Evolutionary conservation across 2,797 vertebrate species (phyloP), one percentile per base, ranked within the genome.

Genomic region (Pelochelys cantorii): DNA sequence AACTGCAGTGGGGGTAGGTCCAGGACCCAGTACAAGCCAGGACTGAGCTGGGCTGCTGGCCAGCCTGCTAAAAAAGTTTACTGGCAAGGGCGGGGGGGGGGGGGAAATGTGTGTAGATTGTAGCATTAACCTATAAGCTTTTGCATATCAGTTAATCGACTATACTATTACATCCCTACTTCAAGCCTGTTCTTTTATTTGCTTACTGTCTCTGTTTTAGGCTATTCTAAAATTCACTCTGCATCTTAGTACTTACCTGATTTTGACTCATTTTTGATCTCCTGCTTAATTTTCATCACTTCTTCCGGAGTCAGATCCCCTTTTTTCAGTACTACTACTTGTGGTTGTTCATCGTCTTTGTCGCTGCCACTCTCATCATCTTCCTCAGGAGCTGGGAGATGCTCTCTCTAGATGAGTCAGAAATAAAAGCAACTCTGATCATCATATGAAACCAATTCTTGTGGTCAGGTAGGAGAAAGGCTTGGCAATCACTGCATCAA

Each of bases 271-370:
- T 88, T 97, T 71, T 96, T 97, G 13, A 94, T 96, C 52, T 98
- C 97, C 37, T 95, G 96, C 95, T 99, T 99, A 77, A 99, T 97
- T 94, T 98, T 98, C 97, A 98, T 98, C 34, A 98, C 99, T 79
- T 99, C 99, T 53, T 99, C 99, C 0, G 97, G 98, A 29, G 98
- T 98, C 91, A 99, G 96, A 92, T 99, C 99, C 78, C 99, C 99
- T 62, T 98, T 98, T 94, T 98, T 98, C 74, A 99, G 96, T 4
- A 99, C 98, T 15, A 99, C 99, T 31, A 99, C 98, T 86, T 99
- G 99, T 27, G 99, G 99, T 82, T 98, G 97, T 95, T 99, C 99
- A 78, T 99, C 99, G 82, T 99, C 99, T 1, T 96, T 98, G 92
- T 99, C 99, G 79, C 99, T 99, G 53, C 94, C 96, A 0, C 90